Evolutionary conservation across 2,113 vertebrate genomes (phyloP).

Genomic region (Pseudopipra pipra): DNA sequence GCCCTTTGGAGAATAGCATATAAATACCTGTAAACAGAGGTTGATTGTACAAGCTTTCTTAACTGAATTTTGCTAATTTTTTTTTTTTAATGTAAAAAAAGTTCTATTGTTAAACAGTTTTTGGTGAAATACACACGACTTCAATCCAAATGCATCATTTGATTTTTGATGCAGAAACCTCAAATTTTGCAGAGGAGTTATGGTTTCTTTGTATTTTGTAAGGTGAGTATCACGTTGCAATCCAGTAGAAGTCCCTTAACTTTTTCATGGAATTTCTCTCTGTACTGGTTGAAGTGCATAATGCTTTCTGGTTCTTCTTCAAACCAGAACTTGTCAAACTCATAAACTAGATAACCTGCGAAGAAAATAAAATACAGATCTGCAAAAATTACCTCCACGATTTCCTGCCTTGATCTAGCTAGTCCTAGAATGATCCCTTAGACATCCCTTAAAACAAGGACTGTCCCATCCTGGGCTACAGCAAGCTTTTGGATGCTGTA

Average conservation of each 20-base stretch:
- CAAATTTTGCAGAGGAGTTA: conserved; percentile 38
- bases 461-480: neutral
- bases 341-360: conserved; percentile 92
- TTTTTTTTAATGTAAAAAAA: conserved; percentile 46
- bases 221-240: conserved; percentile 75
- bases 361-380: conserved; percentile 20
- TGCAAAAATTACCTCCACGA: neutral
- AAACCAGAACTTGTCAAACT: conserved; percentile 98
- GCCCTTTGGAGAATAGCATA: conserved; percentile 75
- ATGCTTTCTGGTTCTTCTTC: conserved; percentile 95
- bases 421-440: neutral
- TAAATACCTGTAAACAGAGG: conserved; percentile 72
- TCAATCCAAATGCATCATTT: conserved; percentile 54
- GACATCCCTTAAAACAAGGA: neutral
- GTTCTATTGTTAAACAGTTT: conserved; percentile 25
- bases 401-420: neutral
- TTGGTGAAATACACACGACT: conserved; percentile 60
- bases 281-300: conserved; percentile 96
- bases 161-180: conserved; percentile 61
- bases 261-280: conserved; percentile 92
- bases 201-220: conserved; percentile 69
- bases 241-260: conserved; percentile 84
- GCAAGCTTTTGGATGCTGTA: neutral
- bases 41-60: conserved; percentile 81
- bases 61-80: conserved; percentile 61